These are phyloP conservation scores for Cyclophora albipunctata DNA, from an alignment of 2,888 invertebrate genomes.

Conservation along the genomic window DNA sequence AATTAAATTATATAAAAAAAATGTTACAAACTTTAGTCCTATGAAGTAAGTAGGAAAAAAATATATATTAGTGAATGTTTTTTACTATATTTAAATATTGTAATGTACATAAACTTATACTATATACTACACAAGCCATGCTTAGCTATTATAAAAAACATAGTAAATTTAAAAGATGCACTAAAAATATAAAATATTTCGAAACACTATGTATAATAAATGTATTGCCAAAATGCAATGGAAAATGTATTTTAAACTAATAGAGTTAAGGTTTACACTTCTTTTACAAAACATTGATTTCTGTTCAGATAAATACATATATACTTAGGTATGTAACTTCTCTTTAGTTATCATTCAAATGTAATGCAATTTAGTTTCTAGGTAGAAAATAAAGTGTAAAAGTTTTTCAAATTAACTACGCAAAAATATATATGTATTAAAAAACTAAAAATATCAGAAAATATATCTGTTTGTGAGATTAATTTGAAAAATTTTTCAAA, in stretches of 20 bases:
- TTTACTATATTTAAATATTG: conserved; percentile 43
- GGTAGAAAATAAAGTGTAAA: no score
- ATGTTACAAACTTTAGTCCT: conserved; percentile 19
- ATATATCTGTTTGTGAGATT: no score
- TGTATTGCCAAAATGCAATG: conserved; percentile 31
- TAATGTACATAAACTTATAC: conserved; percentile 24
- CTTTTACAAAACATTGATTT: no score
- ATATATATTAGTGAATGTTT: conserved; percentile 59
- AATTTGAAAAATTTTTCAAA: no score
- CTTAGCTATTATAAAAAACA: conserved; percentile 35
- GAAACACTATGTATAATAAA: conserved; percentile 5
- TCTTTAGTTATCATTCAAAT: no score
- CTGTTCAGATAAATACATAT: no score
- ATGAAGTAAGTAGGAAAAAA: conserved; percentile 27
- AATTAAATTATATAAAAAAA: conserved; percentile 15
- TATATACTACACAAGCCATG: conserved; percentile 42
- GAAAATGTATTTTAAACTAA: conserved; percentile 20
- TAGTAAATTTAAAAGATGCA: conserved; percentile 23
- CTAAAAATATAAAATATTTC: conserved; percentile 22
- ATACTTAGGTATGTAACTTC: no score
- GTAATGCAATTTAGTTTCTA: no score
- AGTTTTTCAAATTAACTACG: no score
- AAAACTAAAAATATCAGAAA: no score
- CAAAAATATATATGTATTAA: no score
- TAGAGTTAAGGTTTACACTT: no score